Evolutionary conservation across 2,888 invertebrate species (phyloP).

Genomic region (Sphecodes monilicornis): DNA sequence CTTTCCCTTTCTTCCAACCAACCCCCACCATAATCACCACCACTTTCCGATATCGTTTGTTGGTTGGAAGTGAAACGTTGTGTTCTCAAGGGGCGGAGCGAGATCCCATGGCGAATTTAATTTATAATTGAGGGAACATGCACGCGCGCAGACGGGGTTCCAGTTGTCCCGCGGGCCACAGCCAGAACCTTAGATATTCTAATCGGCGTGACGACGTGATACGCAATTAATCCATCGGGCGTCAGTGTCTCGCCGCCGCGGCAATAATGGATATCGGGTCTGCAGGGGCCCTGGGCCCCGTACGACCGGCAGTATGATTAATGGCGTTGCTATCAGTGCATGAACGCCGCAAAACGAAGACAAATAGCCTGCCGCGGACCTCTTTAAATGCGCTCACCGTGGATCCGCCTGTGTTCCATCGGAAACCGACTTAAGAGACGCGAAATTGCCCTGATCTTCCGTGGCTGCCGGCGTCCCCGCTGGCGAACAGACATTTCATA

Average conservation of each 20-base stretch:
- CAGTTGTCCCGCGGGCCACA: conserved; percentile 46
- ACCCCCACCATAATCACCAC: not conserved
- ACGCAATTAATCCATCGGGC: conserved; percentile 79
- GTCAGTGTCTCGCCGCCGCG: conserved; percentile 69
- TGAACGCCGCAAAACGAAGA: conserved; percentile 78
- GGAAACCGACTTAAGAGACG: conserved; percentile 56
- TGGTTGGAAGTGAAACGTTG: not conserved
- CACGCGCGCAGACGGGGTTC: conserved; percentile 15
- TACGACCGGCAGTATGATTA: conserved; percentile 70
- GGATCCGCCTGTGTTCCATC: conserved; percentile 68
- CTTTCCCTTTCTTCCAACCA: not conserved
- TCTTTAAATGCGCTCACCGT: conserved; percentile 69
- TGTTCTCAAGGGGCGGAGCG: not conserved
- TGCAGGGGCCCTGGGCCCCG: conserved; percentile 28
- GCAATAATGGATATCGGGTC: conserved; percentile 72
- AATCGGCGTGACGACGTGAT: conserved; percentile 75
- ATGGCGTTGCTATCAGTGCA: conserved; percentile 76
- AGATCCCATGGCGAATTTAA: conserved; percentile 43
- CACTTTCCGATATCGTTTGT: not conserved
- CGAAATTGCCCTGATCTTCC: conserved; percentile 48
- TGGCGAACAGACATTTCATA: not conserved
- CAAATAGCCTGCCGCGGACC: conserved; percentile 65
- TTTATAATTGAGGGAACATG: conserved; percentile 56
- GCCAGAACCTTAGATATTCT: conserved; percentile 66
- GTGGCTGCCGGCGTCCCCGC: not conserved